Base-by-base conservation (phyloP, 2,888 invertebrate genomes). In the Ptilodon capucinus region DNA sequence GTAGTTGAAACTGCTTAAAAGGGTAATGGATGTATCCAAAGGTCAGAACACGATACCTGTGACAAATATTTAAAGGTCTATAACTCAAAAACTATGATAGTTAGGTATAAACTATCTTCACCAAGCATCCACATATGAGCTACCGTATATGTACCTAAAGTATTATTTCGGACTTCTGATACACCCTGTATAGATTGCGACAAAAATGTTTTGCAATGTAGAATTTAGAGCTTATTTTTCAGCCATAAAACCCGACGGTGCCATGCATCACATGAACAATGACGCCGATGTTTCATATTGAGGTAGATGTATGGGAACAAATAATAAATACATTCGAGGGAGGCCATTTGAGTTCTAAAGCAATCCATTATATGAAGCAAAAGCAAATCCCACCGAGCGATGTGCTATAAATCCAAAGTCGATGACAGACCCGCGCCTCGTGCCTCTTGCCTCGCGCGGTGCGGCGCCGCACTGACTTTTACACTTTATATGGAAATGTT, bases 401-500 rank as follows among this genome's bases (percentile, higher is more conserved):
- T 62, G 60, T 55, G 70, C 63, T 60, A 72, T 74, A 73, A 72
- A 73, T 73, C 54, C 49, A 54, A 52, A 49, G 54, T 52, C 64
- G 66, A 67, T 68, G 71, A 69, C 71, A 68, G 68, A 68, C 58
- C 67, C 66, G 54, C 58, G 52, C 18, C 16, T 14, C 60, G 62
- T 66, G 62, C 18, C 67, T 61, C 66, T 54, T 57, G 52, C 18
- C 16, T 14, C 60, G 62, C 67, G 62, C 18, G 8, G 38, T 60
- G 60, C 58, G 53, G 60, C 60, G 42, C 51, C 63, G 55, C 62
- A 56, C 64, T 57, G 63, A 60, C 63, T 70, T 69, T 68, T 64
- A 71, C 70, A 66, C 66, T 66, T 64, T 69, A 63, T 64, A 64
- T 64, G 64, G 60, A 71, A 71, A 64, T 71, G 62, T 54, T 58